Conservation (phyloP, 2,888 invertebrate species). For the Uropetala carovei region DNA sequence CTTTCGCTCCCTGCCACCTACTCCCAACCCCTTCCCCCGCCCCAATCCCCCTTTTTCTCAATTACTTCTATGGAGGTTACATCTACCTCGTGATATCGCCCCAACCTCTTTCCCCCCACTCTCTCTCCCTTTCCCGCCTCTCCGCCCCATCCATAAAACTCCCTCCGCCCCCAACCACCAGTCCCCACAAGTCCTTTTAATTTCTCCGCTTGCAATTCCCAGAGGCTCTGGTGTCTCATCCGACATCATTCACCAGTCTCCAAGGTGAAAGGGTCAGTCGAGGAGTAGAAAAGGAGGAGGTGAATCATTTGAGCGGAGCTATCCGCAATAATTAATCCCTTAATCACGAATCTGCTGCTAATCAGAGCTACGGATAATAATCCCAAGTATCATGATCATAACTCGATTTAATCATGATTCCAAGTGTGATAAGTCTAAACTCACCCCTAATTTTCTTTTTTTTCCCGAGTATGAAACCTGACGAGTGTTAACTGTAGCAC, state of each 20-base stretch:
- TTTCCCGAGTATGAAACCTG: too few species aligned
- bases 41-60: background rate
- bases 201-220: slow-evolving; percentile 30
- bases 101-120: background rate
- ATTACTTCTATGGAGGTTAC: background rate
- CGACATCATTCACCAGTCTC: slow-evolving; percentile 19
- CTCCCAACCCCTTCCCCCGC: background rate
- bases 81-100: background rate
- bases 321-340: slow-evolving; percentile 5
- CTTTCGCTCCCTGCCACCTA: too few species aligned
- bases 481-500: too few species aligned
- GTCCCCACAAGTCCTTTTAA: slow-evolving; percentile 20
- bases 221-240: background rate
- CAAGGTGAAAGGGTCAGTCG: background rate
- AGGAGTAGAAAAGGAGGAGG: background rate
- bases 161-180: background rate
- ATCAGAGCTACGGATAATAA: background rate
- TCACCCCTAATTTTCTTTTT: too few species aligned
- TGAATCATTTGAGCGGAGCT: background rate
- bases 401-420: too few species aligned
- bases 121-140: background rate
- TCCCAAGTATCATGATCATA: background rate
- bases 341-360: background rate
- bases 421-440: too few species aligned
- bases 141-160: background rate